Conservation (phyloP, 2,888 invertebrate genomes). For the Himalopsyche tibetana region DNA sequence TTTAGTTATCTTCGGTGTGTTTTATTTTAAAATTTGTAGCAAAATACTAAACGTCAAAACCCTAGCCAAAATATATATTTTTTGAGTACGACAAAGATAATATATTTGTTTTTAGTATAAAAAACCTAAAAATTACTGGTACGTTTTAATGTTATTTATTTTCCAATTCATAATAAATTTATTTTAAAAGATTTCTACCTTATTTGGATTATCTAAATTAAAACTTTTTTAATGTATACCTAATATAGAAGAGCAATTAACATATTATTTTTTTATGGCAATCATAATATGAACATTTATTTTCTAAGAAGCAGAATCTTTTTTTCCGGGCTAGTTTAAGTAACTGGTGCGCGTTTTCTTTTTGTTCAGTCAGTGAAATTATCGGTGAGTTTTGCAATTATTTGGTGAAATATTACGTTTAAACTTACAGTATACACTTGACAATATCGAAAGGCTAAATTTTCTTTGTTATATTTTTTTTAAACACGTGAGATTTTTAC, state of each 20-base stretch:
- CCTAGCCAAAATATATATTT: too few species aligned
- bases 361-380: constrained; percentile 50
- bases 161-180: too few species aligned
- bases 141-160: too few species aligned
- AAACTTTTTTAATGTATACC: background rate
- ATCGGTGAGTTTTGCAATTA: constrained; percentile 53
- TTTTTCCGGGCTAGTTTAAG: constrained; percentile 61
- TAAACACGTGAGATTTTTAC: constrained; percentile 60
- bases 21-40: too few species aligned
- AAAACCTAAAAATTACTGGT: too few species aligned
- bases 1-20: too few species aligned
- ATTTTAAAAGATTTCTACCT: too few species aligned
- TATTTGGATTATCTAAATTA: too few species aligned
- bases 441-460: background rate
- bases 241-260: background rate
- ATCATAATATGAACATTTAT: background rate
- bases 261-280: constrained; percentile 1
- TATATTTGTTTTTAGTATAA: too few species aligned
- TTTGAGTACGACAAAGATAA: too few species aligned
- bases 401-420: constrained; percentile 3
- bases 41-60: too few species aligned
- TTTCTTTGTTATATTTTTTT: background rate
- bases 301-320: constrained; percentile 37
- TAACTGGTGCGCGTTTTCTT: constrained; percentile 60
- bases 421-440: background rate